Evolutionary conservation across 2,888 invertebrate genomes (phyloP).

Genomic region (Sesia apiformis): DNA sequence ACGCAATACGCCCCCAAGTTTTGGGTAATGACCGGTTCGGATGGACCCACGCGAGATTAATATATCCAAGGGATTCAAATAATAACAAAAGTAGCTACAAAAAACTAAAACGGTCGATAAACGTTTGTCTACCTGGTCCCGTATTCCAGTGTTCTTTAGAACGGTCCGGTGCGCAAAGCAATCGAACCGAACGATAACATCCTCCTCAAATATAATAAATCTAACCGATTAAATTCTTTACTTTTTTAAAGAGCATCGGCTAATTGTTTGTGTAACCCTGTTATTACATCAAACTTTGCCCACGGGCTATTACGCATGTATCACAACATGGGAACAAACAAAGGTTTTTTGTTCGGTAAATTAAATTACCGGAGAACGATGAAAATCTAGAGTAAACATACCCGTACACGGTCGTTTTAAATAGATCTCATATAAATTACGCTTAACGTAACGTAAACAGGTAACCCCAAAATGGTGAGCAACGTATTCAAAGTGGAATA

Average conservation of each 20-base stretch:
- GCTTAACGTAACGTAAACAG: background rate
- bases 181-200: slow-evolving; percentile 56
- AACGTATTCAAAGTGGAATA: background rate
- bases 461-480: too few relatives aligned
- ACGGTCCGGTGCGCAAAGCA: slow-evolving; percentile 31
- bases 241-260: slow-evolving; percentile 49
- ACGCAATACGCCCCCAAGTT: slow-evolving; percentile 69
- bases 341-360: slow-evolving; percentile 14
- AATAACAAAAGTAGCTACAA: slow-evolving; percentile 64
- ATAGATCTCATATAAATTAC: background rate
- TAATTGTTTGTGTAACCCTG: slow-evolving; percentile 61
- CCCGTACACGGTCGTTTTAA: background rate
- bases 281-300: slow-evolving; percentile 51
- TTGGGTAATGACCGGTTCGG: slow-evolving; percentile 66
- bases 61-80: slow-evolving; percentile 64
- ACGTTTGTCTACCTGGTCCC: slow-evolving; percentile 58
- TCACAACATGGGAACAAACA: slow-evolving; percentile 28
- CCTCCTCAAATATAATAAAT: slow-evolving; percentile 69
- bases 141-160: slow-evolving; percentile 31
- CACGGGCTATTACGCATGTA: slow-evolving; percentile 21
- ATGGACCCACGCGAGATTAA: slow-evolving; percentile 66
- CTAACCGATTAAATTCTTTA: slow-evolving; percentile 59
- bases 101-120: slow-evolving; percentile 68
- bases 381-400: slow-evolving; percentile 24
- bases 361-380: slow-evolving; percentile 10